Base-by-base conservation (phyloP, 2,797 vertebrate genomes). In the Triplophysa bombifrons region DNA sequence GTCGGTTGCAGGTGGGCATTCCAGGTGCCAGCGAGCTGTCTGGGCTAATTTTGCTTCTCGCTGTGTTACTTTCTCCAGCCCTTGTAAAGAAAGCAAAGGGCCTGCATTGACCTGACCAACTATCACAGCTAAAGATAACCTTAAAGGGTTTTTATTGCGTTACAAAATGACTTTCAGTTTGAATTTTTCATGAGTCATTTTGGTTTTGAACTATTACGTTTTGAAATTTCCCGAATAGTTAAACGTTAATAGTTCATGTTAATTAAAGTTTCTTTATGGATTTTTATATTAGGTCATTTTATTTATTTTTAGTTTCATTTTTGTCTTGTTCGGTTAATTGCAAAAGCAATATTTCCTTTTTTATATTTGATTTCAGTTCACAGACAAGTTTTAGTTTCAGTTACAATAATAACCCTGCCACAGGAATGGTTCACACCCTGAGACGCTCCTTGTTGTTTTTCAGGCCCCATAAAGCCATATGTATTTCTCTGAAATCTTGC, bases 1-100 rank as follows among this genome's bases (percentile, higher is more conserved):
- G 82, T 84, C 13, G 69, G 85, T 80, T 89, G 86, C 89, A 92
- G 88, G 87, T 92, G 25, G 88, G 85, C 80, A 64, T 82, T 64
- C 61, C 75, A 83, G 78, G 83, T 87, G 86, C 90, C 88, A 86
- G 87, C 27, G 56, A 64, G 74, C 76, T 83, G 82, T 82, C 76
- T 14, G 50, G 74, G 81, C 84, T 83, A 19, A 83, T 83, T 51
- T 82, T 75, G 51, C 51, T 61, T 87, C 80, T 81, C 74, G 48
- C 72, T 71, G 67, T 50, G 48, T 82, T 83, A 74, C 82, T 85
- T 82, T 80, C 67, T 67, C 74, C 66, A 68, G 56, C 50, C 86
- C 85, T 80, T 84, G 86, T 81, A 90, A 88, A 81, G 87, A 44
- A 55, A 78, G 80, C 78, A 55, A 38, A 17, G n/a, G 25, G 17